A percentile compares a stretch with the other conserved stretches of the same genome.
Conservation (phyloP, 1,140 invertebrate genomes). For the Medauroidea extradentata region DNA sequence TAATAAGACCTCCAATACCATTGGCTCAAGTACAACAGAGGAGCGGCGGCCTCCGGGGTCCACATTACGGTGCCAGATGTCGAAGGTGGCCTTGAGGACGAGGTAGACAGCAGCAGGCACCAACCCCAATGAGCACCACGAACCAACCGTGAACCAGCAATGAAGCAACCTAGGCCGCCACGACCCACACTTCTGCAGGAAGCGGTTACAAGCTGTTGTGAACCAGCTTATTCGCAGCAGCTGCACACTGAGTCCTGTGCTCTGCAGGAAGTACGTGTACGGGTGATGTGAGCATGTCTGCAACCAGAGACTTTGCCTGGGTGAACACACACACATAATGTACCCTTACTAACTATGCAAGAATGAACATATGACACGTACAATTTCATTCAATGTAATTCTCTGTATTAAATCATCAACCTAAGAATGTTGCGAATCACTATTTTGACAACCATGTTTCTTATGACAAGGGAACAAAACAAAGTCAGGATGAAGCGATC, state of each 20-base stretch:
- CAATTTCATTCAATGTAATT: too few relatives aligned
- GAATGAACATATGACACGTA: too few relatives aligned
- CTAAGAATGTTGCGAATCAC: too few relatives aligned
- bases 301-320: slow-evolving; percentile 45
- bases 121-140: slow-evolving; percentile 55
- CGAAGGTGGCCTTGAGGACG: slow-evolving; percentile 47
- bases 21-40: slow-evolving; percentile 35
- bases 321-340: too few relatives aligned
- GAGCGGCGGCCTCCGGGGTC: background rate
- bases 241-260: slow-evolving; percentile 65
- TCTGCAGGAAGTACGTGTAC: slow-evolving; percentile 68
- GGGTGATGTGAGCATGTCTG: slow-evolving; percentile 77
- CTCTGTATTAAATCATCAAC: too few relatives aligned
- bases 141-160: slow-evolving; percentile 65
- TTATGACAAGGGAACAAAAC: too few relatives aligned
- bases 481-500: too few relatives aligned
- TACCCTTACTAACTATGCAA: too few relatives aligned
- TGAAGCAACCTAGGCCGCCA: slow-evolving; percentile 57
- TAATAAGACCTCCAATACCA: slow-evolving; percentile 35
- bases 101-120: slow-evolving; percentile 59
- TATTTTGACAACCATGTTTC: too few relatives aligned
- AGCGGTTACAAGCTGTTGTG: slow-evolving; percentile 69
- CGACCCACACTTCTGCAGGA: slow-evolving; percentile 66
- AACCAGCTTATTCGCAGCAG: slow-evolving; percentile 69
- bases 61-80: slow-evolving; percentile 10